Percentiles rank a stretch among this genome's conserved stretches.
These are phyloP conservation scores for Candidula unifasciata DNA, from an alignment of 2,888 invertebrate genomes.

Conservation along the genomic window DNA sequence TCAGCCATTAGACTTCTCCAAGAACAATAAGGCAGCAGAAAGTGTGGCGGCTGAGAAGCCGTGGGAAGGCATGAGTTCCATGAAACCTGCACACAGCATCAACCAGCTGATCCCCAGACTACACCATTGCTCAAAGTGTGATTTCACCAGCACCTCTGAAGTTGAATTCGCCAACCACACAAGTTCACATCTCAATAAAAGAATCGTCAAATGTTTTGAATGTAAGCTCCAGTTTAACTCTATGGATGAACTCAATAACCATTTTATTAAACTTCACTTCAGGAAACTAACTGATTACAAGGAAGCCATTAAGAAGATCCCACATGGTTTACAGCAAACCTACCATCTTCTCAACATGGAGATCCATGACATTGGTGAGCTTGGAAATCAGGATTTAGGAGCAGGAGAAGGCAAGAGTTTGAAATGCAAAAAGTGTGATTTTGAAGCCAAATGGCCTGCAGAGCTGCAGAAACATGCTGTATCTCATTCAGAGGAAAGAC, in stretches of 20 bases:
- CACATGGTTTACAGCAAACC: slow-evolving; percentile 72
- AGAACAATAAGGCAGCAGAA: slow-evolving; percentile 53
- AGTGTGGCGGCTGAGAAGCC: slow-evolving; percentile 42
- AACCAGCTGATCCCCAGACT: slow-evolving; percentile 34
- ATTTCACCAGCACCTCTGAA: slow-evolving; percentile 67
- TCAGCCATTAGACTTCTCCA: slow-evolving; percentile 62
- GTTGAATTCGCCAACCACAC: slow-evolving; percentile 72
- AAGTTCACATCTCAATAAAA: slow-evolving; percentile 69
- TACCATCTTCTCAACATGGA: slow-evolving; percentile 73
- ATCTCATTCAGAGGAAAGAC: slow-evolving; percentile 75
- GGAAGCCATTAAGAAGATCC: slow-evolving; percentile 72
- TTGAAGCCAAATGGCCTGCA: slow-evolving; percentile 76
- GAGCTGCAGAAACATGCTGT: slow-evolving; percentile 77
- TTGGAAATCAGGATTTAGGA: slow-evolving; percentile 63
- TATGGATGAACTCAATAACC: slow-evolving; percentile 75
- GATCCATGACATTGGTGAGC: slow-evolving; percentile 65
- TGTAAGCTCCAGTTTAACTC: slow-evolving; percentile 73
- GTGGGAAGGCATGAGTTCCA: slow-evolving; percentile 50
- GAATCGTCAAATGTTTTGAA: slow-evolving; percentile 74
- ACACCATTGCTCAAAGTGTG: slow-evolving; percentile 69
- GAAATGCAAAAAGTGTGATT: slow-evolving; percentile 75
- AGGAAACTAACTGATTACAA: slow-evolving; percentile 69
- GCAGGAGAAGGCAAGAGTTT: slow-evolving; percentile 67
- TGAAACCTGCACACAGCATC: slow-evolving; percentile 28
- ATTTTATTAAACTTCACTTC: slow-evolving; percentile 72